Percentiles rank a stretch among this genome's conserved stretches.
Evolutionary conservation across 2,888 invertebrate species (phyloP).

Genomic region (Zele albiditarsus): DNA sequence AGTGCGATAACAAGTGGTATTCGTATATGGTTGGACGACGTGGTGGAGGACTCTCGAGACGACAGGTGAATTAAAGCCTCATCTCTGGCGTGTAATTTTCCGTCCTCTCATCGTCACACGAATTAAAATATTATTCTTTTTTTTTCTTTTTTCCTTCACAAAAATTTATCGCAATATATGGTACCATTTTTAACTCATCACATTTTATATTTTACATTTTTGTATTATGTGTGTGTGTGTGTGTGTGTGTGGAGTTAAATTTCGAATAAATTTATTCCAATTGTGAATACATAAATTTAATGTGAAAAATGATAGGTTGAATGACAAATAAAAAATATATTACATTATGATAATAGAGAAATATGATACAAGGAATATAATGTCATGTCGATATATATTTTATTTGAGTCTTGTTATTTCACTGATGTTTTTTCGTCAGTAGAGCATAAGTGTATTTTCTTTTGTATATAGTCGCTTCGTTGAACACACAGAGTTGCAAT

Average conservation of each 20-base stretch:
- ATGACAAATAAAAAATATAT: not conserved
- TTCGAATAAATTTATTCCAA: no score
- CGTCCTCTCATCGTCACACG: not conserved
- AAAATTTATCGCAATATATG: not conserved
- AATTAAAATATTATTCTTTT: conserved; percentile 2
- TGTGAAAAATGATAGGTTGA: no score
- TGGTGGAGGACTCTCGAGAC: conserved; percentile 46
- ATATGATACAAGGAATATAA: conserved; percentile 20
- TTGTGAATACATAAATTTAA: no score
- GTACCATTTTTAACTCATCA: no score
- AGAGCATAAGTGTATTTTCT: conserved; percentile 24
- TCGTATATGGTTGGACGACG: conserved; percentile 34
- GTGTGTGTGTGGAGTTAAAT: no score
- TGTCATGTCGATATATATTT: conserved; percentile 18
- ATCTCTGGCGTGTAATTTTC: conserved; percentile 19
- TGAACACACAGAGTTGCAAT: not conserved
- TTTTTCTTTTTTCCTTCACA: not conserved
- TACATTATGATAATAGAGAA: not conserved
- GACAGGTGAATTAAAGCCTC: conserved; percentile 50
- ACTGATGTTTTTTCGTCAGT: conserved; percentile 32
- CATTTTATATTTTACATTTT: no score
- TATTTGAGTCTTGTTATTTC: conserved; percentile 24
- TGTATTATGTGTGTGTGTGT: no score
- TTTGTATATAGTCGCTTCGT: conserved; percentile 16
- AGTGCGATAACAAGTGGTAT: conserved; percentile 24